phyloP scores from a whole-genome alignment of 2,797 vertebrate genomes.

The Hoplostethus atlanticus region DNA sequence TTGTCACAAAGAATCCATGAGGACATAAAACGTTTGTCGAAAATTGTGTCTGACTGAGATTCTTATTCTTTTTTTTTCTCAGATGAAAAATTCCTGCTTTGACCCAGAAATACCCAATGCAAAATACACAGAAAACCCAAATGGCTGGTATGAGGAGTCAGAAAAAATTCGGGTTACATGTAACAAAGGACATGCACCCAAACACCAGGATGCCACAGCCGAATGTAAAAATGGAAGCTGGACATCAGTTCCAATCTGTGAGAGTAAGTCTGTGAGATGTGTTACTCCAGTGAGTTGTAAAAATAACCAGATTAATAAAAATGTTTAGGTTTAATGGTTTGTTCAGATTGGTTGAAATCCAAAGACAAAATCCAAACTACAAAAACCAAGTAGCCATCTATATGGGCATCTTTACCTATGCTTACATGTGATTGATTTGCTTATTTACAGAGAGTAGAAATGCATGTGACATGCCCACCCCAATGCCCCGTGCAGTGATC shows the following conservation, averaged over 20 bases:
- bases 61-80: background rate
- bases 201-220: rapidly evolving
- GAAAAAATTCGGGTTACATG: rapidly evolving
- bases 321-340: too few species aligned
- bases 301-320: background rate
- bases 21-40: too few species aligned
- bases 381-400: too few species aligned
- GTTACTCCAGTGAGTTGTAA: background rate
- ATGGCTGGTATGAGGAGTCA: rapidly evolving
- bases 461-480: constrained; percentile 48
- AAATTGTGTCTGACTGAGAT: background rate
- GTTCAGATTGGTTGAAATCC: too few species aligned
- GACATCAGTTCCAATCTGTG: constrained; percentile 52
- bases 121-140: rapidly evolving
- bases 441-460: background rate
- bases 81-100: constrained; percentile 50
- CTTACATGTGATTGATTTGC: background rate
- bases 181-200: constrained; percentile 12
- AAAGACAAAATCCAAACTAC: too few species aligned
- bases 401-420: background rate
- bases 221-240: constrained; percentile 50
- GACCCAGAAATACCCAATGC: constrained; percentile 41
- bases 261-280: constrained; percentile 54
- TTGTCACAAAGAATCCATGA: too few species aligned
- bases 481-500: constrained; percentile 50